These are phyloP conservation scores for Dendroctonus ponderosae DNA, from an alignment of 1,140 invertebrate genomes.

Conservation along the genomic window DNA sequence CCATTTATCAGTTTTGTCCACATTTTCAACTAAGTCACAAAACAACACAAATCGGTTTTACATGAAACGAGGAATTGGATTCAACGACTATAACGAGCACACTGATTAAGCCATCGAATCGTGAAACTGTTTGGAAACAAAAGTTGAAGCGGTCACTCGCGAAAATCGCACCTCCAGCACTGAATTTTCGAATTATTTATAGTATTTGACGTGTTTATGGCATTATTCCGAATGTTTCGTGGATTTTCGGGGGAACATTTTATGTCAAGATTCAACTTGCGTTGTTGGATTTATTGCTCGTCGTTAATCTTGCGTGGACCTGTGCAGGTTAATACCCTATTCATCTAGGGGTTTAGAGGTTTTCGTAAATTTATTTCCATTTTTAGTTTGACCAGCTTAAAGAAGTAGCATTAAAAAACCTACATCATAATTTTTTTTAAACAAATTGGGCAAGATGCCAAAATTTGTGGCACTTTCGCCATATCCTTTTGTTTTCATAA, in stretches of 20 bases:
- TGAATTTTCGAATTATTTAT: conserved; percentile 18
- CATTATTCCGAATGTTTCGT: conserved; percentile 15
- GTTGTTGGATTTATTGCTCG: too few relatives aligned
- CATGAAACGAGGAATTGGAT: not conserved
- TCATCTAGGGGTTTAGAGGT: too few relatives aligned
- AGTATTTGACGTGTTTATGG: conserved; percentile 21
- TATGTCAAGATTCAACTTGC: not conserved
- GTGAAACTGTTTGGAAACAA: conserved; percentile 16
- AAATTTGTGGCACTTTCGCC: too few relatives aligned
- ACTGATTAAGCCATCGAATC: conserved; percentile 18
- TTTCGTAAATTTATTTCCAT: too few relatives aligned
- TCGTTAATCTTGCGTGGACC: too few relatives aligned
- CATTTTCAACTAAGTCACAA: not conserved
- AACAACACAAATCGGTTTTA: not conserved
- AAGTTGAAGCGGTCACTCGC: conserved; percentile 13
- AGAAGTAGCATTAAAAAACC: too few relatives aligned
- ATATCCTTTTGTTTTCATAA: too few relatives aligned
- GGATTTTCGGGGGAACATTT: not conserved
- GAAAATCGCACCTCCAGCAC: conserved; percentile 17
- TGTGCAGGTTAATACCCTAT: too few relatives aligned
- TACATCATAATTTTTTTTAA: too few relatives aligned
- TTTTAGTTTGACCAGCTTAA: too few relatives aligned
- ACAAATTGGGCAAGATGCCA: too few relatives aligned
- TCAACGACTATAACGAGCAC: conserved; percentile 12
- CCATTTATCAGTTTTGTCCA: too few relatives aligned